phyloP scores from a whole-genome alignment of 2,797 vertebrate genomes.

The Bryconaethiops microstoma region DNA sequence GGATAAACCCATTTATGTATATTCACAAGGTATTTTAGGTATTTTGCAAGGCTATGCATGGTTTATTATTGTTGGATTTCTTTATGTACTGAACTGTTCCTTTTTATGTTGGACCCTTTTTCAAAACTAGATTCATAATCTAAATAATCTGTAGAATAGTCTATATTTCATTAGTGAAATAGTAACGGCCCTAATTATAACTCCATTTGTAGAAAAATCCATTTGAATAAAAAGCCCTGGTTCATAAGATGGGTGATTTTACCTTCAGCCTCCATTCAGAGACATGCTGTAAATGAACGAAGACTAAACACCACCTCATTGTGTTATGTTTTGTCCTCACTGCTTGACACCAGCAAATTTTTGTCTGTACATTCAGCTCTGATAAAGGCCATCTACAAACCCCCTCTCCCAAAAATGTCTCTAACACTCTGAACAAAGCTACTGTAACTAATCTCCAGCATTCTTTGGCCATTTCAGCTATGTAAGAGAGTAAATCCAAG shows the following conservation, averaged over 20 bases:
- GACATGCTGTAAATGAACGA: constrained; percentile 4
- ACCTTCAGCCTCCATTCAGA: constrained; percentile 33
- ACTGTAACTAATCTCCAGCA: constrained; percentile 79
- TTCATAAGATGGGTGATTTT: constrained; percentile 7
- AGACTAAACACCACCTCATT: constrained; percentile 33
- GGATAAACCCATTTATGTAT: no score
- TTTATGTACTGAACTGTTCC: no score
- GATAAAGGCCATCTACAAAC: constrained; percentile 72
- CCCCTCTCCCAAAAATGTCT: constrained; percentile 58
- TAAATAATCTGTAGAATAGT: not conserved
- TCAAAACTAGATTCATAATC: not conserved
- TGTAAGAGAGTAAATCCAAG: constrained; percentile 79
- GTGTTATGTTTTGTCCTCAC: constrained; percentile 58
- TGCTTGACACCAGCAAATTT: constrained; percentile 65
- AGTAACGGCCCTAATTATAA: not conserved
- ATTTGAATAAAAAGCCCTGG: not conserved
- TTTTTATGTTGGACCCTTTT: no score
- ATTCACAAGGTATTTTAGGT: no score
- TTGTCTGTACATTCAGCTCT: constrained; percentile 63
- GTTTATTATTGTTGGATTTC: not conserved
- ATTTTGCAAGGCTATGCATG: no score
- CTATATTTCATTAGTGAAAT: not conserved
- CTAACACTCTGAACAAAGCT: constrained; percentile 77
- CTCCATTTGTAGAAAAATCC: not conserved
- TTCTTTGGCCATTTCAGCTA: constrained; percentile 76